A percentile compares a stretch with the other conserved stretches of the same genome.
phyloP scores from a whole-genome alignment of 2,113 vertebrate species.

The Microtus richardsoni region DNA sequence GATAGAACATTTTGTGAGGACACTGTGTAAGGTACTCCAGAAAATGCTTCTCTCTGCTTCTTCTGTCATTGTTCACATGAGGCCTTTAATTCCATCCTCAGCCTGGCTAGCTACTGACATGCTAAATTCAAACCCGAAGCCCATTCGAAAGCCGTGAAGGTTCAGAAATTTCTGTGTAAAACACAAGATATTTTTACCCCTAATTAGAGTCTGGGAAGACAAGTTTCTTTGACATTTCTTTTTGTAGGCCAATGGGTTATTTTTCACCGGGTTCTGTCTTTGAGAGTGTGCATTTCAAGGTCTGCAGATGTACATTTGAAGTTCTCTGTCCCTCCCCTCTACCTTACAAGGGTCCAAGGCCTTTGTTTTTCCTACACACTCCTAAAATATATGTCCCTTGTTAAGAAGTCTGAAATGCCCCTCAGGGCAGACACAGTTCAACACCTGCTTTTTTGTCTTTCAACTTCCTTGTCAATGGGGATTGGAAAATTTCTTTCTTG shows the following conservation, averaged over 20 bases:
- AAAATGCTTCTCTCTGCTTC: background rate
- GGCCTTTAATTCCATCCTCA: background rate
- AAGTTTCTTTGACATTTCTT: background rate
- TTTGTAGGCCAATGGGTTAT: background rate
- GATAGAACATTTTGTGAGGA: background rate
- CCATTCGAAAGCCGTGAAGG: background rate
- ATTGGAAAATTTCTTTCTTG: constrained; percentile 21
- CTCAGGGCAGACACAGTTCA: background rate
- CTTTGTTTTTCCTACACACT: background rate
- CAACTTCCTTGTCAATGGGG: background rate
- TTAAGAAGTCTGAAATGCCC: background rate
- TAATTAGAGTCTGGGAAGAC: background rate
- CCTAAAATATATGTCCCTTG: background rate
- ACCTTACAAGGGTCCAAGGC: background rate
- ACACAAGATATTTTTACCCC: background rate
- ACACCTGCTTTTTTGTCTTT: background rate
- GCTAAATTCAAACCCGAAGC: background rate
- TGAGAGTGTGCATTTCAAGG: background rate
- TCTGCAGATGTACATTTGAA: background rate
- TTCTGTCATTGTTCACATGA: background rate
- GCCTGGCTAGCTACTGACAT: background rate
- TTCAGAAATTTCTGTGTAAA: background rate
- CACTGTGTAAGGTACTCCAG: background rate
- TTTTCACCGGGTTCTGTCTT: background rate
- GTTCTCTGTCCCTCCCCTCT: background rate